phyloP scores from a whole-genome alignment of 2,888 invertebrate species.

The Drosophila meridionalis region DNA sequence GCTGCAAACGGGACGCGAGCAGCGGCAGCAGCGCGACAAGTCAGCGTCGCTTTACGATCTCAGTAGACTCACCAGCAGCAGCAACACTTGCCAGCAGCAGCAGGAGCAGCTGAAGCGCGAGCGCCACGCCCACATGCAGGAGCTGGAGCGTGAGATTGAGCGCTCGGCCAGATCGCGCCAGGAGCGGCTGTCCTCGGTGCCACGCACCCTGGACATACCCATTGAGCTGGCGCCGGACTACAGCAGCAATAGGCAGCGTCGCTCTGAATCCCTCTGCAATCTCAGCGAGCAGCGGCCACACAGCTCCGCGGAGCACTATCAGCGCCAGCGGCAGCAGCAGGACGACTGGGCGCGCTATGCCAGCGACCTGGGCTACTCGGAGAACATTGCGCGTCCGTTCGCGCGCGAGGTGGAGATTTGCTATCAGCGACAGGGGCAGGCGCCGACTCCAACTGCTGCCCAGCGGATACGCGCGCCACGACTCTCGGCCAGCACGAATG shows the following conservation, averaged over 20 bases:
- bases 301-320: slow-evolving; percentile 57
- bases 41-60: slow-evolving; percentile 81
- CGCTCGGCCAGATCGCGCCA: slow-evolving; percentile 72
- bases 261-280: slow-evolving; percentile 83
- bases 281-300: slow-evolving; percentile 67
- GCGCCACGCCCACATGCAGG: slow-evolving; percentile 79
- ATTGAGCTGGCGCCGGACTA: slow-evolving; percentile 61
- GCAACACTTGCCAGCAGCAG: slow-evolving; percentile 44
- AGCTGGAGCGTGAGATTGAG: slow-evolving; percentile 78
- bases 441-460: slow-evolving; percentile 54
- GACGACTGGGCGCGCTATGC: slow-evolving; percentile 86
- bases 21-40: slow-evolving; percentile 72
- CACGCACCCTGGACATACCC: slow-evolving; percentile 68
- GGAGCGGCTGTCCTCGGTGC: slow-evolving; percentile 64
- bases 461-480: slow-evolving; percentile 82
- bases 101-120: slow-evolving; percentile 72
- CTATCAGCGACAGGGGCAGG: slow-evolving; percentile 69
- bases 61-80: slow-evolving; percentile 56
- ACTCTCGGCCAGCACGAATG: slow-evolving; percentile 81
- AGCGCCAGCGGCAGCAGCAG: slow-evolving; percentile 71
- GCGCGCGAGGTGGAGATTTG: slow-evolving; percentile 84
- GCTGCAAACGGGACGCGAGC: slow-evolving; percentile 76
- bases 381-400: slow-evolving; percentile 83
- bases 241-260: slow-evolving; percentile 45
- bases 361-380: slow-evolving; percentile 84